Evolutionary conservation across 2,113 vertebrate species (phyloP).

Genomic region (Alces alces): DNA sequence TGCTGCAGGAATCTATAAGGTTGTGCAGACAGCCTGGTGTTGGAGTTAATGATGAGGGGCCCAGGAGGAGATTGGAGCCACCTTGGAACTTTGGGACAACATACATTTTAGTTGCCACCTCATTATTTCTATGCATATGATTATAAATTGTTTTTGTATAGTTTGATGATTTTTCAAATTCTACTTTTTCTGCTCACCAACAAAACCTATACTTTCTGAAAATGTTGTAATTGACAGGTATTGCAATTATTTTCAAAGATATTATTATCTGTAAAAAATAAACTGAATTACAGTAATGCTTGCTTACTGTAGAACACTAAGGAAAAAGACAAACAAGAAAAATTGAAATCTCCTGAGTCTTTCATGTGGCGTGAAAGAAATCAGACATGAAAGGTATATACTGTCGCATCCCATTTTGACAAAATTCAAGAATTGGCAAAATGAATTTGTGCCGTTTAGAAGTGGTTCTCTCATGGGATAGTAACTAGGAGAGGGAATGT

Average conservation of each 20-base stretch:
- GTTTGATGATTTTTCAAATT: not conserved
- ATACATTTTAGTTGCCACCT: not conserved
- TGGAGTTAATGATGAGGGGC: not conserved
- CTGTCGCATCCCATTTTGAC: not conserved
- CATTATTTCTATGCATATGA: not conserved
- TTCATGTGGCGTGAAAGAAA: not conserved
- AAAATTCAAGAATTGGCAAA: not conserved
- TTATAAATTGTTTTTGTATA: not conserved
- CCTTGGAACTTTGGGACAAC: not conserved
- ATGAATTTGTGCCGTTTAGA: not conserved
- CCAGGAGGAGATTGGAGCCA: not conserved
- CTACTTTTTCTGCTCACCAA: not conserved
- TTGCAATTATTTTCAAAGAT: not conserved
- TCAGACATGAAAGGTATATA: not conserved
- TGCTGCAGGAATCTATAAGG: not conserved
- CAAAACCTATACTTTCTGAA: not conserved
- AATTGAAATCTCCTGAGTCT: not conserved
- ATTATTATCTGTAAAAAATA: not conserved
- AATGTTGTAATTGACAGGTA: not conserved
- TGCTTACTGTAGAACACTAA: not conserved
- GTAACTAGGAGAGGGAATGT: not conserved
- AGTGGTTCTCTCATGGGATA: not conserved
- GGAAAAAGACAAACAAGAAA: not conserved
- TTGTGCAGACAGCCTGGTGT: not conserved
- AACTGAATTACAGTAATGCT: not conserved